Base-by-base conservation (phyloP, 2,113 vertebrate species). In the Galemys pyrenaicus region DNA sequence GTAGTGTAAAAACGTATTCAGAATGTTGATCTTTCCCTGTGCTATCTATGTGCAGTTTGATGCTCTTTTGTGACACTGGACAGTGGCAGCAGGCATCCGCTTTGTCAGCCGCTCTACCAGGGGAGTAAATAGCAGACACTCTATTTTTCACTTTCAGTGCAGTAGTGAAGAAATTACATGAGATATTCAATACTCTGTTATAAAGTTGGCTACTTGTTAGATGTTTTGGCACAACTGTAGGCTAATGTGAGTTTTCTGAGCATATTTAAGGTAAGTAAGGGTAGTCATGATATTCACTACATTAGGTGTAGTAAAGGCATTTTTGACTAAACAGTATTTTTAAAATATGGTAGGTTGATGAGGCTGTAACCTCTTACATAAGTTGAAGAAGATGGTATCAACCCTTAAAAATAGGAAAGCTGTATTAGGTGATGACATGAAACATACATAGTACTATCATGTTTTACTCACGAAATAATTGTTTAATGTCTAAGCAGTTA, bases 381-480 rank as follows among this genome's bases (percentile, higher is more conserved):
- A 41, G 9, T 73, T 28, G 39, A 73, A 10, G 39, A 41, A 73
- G 10, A 24, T 44, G 22, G 4, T 73, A 8, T 73, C 10, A 15
- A 46, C 6, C 5, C n/a, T 95, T 85, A 81, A 88, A 81, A 83
- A 70, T 5, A 80, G 41, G 62, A 2, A 37, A 68, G 11, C 20
- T 95, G 9, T 90, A 67, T 75, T 91, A 56, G 2, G 64, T 74
- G n/a, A 58, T 85, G 30, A 11, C 37, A 30, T 73, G 68, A 80
- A 65, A 91, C 6, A 49, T 67, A 68, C 41, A 58, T 32, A 19
- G 22, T 84, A 1, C 16, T 65, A 2, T 73, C 77, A 19, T 60
- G 22, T 80, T 88, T 85, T 80, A 93, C 75, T 92, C 46, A 91
- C 80, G 80, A 67, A 87, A n/a, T 6, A 68, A 26, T 35, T 70